Conservation (phyloP, 2,113 vertebrate species). For the Ia io region DNA sequence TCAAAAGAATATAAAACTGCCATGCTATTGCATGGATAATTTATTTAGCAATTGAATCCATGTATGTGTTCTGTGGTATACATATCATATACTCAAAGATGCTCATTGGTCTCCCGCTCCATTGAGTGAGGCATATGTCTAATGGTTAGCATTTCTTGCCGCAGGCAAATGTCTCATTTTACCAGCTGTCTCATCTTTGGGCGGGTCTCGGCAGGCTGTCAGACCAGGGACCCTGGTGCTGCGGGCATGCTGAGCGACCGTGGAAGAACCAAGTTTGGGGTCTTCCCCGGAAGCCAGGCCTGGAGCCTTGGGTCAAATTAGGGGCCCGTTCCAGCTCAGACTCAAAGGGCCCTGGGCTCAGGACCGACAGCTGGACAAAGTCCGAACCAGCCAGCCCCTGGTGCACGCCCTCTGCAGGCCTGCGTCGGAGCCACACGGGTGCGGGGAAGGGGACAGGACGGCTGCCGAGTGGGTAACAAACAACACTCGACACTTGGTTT, state of each 20-base stretch:
- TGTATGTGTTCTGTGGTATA: background rate
- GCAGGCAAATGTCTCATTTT: background rate
- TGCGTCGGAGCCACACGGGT: fast-evolving
- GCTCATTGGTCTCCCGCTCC: background rate
- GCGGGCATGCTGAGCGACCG: fast-evolving
- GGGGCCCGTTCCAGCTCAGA: background rate
- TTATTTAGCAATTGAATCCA: background rate
- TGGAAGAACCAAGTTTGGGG: background rate
- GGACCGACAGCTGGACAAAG: background rate
- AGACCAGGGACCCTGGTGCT: background rate
- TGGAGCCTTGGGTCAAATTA: background rate
- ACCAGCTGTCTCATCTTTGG: background rate
- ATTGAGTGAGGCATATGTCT: background rate
- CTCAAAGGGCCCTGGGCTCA: background rate
- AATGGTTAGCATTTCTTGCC: background rate
- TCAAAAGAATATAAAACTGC: background rate
- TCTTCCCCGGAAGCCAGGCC: background rate
- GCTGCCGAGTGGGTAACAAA: too few species aligned
- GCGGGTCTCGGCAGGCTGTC: background rate
- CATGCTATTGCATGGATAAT: too few species aligned
- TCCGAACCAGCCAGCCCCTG: fast-evolving
- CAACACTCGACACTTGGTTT: background rate
- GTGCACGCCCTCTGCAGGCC: background rate
- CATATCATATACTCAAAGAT: too few species aligned
- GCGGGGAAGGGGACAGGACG: too few species aligned